These are phyloP conservation scores for Diplolepis rosae DNA, from an alignment of 2,888 invertebrate species.

Conservation along the genomic window DNA sequence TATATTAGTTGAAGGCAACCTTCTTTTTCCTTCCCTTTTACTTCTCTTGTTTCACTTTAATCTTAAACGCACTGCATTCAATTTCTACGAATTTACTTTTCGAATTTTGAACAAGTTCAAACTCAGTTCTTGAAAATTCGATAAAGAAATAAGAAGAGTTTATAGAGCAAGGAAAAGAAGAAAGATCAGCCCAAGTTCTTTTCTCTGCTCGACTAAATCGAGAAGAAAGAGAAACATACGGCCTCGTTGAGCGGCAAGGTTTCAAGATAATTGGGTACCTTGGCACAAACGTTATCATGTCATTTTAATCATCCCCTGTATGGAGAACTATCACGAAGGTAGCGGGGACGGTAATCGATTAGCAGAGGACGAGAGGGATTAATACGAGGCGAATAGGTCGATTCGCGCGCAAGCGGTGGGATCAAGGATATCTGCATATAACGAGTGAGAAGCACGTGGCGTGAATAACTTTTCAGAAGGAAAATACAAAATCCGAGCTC, in stretches of 20 bases:
- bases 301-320: conserved; percentile 41
- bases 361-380: conserved; percentile 42
- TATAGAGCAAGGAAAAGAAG: not conserved
- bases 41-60: not conserved
- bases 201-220: too few species aligned
- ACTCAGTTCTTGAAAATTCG: not conserved
- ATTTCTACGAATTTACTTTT: too few species aligned
- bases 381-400: conserved; percentile 38
- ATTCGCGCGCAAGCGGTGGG: conserved; percentile 43
- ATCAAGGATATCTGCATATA: conserved; percentile 50
- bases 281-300: conserved; percentile 20
- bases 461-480: conserved; percentile 29
- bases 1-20: not conserved
- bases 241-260: conserved; percentile 14
- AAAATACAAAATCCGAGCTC: conserved; percentile 6
- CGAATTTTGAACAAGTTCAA: not conserved
- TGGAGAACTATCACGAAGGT: conserved; percentile 34
- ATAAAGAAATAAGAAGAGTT: not conserved
- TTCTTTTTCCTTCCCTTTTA: not conserved
- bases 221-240: conserved; percentile 3
- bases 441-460: conserved; percentile 37
- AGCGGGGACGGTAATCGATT: conserved; percentile 39
- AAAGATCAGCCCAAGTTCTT: not conserved
- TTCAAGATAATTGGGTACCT: not conserved
- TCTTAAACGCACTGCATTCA: too few species aligned